phyloP scores from a whole-genome alignment of 2,113 vertebrate species.

The Nerophis ophidion region DNA sequence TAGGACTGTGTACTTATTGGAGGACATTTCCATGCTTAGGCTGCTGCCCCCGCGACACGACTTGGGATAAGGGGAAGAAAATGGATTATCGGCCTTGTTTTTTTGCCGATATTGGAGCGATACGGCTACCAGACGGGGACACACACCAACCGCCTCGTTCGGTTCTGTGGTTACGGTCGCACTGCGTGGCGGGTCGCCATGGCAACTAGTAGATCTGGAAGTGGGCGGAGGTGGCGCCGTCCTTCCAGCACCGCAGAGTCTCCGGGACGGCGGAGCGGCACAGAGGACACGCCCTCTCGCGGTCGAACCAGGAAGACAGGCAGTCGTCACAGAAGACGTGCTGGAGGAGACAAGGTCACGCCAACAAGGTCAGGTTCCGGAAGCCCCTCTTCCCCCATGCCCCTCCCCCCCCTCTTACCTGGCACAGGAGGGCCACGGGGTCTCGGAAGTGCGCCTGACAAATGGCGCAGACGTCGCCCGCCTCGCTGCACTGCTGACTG shows the following conservation, averaged over 20 bases:
- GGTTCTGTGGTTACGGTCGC: too few relatives aligned
- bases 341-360: conserved; percentile 48
- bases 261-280: conserved; percentile 85
- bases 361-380: background rate
- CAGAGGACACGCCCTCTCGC: conserved; percentile 88
- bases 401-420: conserved; percentile 74
- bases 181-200: too few relatives aligned
- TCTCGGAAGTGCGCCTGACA: conserved; percentile 94
- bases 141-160: too few relatives aligned
- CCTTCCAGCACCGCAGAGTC: conserved; percentile 91
- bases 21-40: too few relatives aligned
- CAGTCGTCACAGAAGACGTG: conserved; percentile 98
- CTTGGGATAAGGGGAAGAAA: too few relatives aligned
- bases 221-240: conserved; percentile 93
- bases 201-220: conserved; percentile 86
- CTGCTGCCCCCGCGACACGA: too few relatives aligned
- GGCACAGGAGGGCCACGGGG: conserved; percentile 87
- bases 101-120: too few relatives aligned
- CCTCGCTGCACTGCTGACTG: conserved; percentile 91
- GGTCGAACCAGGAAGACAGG: conserved; percentile 93
- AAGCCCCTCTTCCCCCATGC: background rate
- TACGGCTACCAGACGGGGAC: too few relatives aligned
- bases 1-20: too few relatives aligned
- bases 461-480: conserved; percentile 90
- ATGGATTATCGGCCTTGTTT: too few relatives aligned